Percentiles rank a stretch among this genome's conserved stretches.
These are phyloP conservation scores for Terrapene triunguis DNA, from an alignment of 2,113 vertebrate species.

Conservation along the genomic window DNA sequence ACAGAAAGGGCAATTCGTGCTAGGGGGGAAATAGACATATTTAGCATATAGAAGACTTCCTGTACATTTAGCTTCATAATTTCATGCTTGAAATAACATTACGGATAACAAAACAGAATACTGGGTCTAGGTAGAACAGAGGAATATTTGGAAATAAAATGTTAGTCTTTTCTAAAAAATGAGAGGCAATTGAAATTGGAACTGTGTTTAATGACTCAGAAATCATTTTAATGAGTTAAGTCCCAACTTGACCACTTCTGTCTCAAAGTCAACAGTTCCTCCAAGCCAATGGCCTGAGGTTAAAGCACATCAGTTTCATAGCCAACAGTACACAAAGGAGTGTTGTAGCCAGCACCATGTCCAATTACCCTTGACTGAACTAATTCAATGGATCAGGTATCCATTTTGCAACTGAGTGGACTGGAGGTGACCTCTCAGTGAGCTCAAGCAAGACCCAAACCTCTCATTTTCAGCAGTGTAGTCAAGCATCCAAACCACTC, in stretches of 20 bases:
- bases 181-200: conserved; percentile 18
- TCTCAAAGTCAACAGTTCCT: not conserved
- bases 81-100: conserved; percentile 59
- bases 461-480: not conserved
- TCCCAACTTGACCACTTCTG: not conserved
- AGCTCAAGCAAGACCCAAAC: not conserved
- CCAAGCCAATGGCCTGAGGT: not conserved
- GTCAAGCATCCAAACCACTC: not conserved
- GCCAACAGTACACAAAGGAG: not conserved
- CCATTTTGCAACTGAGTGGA: not conserved
- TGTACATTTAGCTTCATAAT: conserved; percentile 65
- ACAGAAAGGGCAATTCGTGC: not conserved
- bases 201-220: conserved; percentile 14
- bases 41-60: conserved; percentile 37
- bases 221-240: conserved; percentile 35
- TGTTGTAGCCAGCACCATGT: not conserved
- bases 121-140: conserved; percentile 14
- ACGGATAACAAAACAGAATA: conserved; percentile 41
- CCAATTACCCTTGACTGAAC: not conserved
- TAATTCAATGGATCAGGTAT: not conserved
- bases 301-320: not conserved
- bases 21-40: not conserved
- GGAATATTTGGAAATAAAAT: not conserved
- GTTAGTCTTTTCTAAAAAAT: not conserved
- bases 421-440: not conserved